A percentile compares a stretch with the other conserved stretches of the same genome.
phyloP scores from a whole-genome alignment of 2,797 vertebrate genomes.

The Mormyrus hasselquistii region DNA sequence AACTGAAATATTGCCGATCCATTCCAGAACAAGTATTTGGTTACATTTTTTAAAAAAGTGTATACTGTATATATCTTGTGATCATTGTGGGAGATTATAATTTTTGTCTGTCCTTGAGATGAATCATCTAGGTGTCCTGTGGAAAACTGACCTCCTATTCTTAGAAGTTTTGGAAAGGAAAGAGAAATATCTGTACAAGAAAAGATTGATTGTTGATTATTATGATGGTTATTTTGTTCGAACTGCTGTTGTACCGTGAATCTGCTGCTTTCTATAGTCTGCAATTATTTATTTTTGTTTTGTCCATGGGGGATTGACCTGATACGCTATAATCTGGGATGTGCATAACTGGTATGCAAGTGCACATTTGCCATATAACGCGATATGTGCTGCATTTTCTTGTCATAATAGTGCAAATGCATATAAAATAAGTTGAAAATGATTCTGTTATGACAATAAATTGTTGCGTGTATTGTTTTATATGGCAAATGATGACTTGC shows the following conservation, averaged over 20 bases:
- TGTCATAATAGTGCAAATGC: not conserved
- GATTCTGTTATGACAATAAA: not conserved
- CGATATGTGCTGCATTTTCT: not conserved
- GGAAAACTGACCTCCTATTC: not conserved
- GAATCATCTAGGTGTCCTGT: not conserved
- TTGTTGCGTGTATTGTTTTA: no score
- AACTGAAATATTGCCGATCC: not conserved
- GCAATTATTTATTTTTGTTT: no score
- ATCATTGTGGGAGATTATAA: not conserved
- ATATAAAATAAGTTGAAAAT: not conserved
- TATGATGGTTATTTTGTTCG: not conserved
- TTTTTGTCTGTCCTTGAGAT: not conserved
- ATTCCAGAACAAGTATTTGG: not conserved
- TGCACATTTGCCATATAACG: not conserved
- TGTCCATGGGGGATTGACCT: not conserved
- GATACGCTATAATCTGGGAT: not conserved
- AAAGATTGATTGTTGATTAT: not conserved
- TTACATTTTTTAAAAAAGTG: not conserved
- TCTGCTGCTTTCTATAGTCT: no score
- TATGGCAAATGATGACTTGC: not conserved
- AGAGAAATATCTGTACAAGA: not conserved
- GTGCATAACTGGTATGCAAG: not conserved
- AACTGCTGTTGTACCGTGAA: not conserved
- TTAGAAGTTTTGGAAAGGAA: not conserved
- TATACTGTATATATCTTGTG: not conserved